A percentile compares a stretch with the other conserved stretches of the same genome.
Evolutionary conservation across 2,113 vertebrate genomes (phyloP).

Genomic region (Podocnemis expansa): DNA sequence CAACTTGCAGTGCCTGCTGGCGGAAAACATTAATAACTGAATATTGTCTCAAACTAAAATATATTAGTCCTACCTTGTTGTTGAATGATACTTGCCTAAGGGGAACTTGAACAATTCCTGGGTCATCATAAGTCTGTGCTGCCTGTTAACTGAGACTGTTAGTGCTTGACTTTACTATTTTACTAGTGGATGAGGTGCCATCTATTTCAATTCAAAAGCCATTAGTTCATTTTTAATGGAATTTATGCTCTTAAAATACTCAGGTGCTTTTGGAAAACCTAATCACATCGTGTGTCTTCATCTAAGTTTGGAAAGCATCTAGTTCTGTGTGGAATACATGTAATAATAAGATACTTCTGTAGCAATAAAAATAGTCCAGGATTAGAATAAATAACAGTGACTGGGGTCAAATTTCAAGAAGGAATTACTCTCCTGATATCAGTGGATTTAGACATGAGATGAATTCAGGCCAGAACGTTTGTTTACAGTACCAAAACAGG

Average conservation of each 20-base stretch:
- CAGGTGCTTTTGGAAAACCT: background rate
- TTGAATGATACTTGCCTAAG: background rate
- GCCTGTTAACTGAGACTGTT: background rate
- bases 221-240: background rate
- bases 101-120: background rate
- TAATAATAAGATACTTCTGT: background rate
- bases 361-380: slow-evolving; percentile 12
- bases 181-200: background rate
- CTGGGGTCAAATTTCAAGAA: background rate
- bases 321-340: rapidly evolving
- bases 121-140: background rate
- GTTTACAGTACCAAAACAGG: background rate
- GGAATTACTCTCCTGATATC: background rate
- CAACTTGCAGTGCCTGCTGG: background rate
- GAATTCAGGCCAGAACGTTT: rapidly evolving
- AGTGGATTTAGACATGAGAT: background rate
- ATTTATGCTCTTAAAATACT: background rate
- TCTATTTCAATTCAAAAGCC: slow-evolving; percentile 11
- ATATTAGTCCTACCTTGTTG: background rate
- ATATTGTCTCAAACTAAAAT: slow-evolving; percentile 18
- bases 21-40: slow-evolving; percentile 19
- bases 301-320: slow-evolving; percentile 6
- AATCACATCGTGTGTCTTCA: background rate
- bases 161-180: background rate
- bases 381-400: background rate